Percentiles rank a stretch among this genome's conserved stretches.
phyloP scores from a whole-genome alignment of 2,888 invertebrate species.

The Asteroscopus sphinx region DNA sequence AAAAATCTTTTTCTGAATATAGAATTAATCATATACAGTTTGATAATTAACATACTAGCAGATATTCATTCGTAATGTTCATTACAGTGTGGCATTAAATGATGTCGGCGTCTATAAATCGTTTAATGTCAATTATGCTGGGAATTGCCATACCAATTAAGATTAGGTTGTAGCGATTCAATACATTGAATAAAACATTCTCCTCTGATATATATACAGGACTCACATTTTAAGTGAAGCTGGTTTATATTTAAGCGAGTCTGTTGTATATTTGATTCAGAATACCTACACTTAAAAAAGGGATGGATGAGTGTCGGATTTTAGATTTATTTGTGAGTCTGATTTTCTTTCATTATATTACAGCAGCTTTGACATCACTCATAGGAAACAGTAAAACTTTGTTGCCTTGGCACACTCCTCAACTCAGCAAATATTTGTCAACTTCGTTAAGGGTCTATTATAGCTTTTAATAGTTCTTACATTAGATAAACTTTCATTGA shows the following conservation, averaged over 20 bases:
- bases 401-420: no score
- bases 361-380: no score
- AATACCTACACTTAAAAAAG: conserved; percentile 26
- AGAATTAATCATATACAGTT: conserved; percentile 35
- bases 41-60: conserved; percentile 41
- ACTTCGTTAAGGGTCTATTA: no score
- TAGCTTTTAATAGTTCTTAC: no score
- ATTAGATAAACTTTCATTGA: no score
- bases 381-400: no score
- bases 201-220: conserved; percentile 50
- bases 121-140: conserved; percentile 65
- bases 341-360: no score
- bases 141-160: conserved; percentile 65
- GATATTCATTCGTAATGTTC: conserved; percentile 50
- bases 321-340: no score
- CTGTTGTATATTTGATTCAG: conserved; percentile 45
- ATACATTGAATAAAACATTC: conserved; percentile 64
- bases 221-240: conserved; percentile 44
- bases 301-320: background rate
- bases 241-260: conserved; percentile 43
- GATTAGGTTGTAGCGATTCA: conserved; percentile 64
- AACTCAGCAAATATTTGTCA: no score
- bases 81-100: conserved; percentile 53
- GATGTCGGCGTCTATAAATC: conserved; percentile 61
- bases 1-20: conserved; percentile 26